phyloP scores from a whole-genome alignment of 92 coral and sea anemone genomes.

The Actinostola sp. region DNA sequence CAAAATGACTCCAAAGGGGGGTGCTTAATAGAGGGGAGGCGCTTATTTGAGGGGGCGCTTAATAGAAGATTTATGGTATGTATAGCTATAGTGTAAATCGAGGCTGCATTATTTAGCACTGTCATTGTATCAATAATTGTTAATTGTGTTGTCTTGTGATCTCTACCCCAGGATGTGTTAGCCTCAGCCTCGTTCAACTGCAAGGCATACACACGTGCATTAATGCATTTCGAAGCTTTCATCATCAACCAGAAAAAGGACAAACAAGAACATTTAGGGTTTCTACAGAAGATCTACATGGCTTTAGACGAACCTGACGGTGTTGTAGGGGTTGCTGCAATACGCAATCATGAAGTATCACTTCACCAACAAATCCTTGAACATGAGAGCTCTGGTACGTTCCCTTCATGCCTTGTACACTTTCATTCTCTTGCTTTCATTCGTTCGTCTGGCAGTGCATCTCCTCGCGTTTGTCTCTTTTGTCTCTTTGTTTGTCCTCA shows the following conservation, averaged over 20 bases:
- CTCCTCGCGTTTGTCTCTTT: background rate
- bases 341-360: constrained; percentile 79
- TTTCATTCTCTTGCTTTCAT: background rate
- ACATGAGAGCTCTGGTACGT: constrained; percentile 90
- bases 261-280: constrained; percentile 80
- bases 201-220: constrained; percentile 96
- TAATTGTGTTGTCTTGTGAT: background rate
- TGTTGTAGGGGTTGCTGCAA: constrained; percentile 95
- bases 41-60: too few species aligned
- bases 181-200: constrained; percentile 95
- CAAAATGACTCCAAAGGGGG: too few species aligned
- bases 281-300: constrained; percentile 89
- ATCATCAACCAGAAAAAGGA: constrained; percentile 76
- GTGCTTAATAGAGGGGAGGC: too few species aligned
- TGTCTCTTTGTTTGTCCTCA: background rate
- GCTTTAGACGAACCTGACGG: constrained; percentile 97
- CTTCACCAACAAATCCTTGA: constrained; percentile 92
- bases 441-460: background rate
- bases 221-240: constrained; percentile 97
- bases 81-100: too few species aligned
- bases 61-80: too few species aligned
- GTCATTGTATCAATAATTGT: too few species aligned
- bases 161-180: constrained; percentile 65
- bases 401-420: background rate
- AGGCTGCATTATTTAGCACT: too few species aligned